These are phyloP conservation scores for Platichthys stellatus DNA, from an alignment of 2,113 vertebrate genomes.

Conservation along the genomic window DNA sequence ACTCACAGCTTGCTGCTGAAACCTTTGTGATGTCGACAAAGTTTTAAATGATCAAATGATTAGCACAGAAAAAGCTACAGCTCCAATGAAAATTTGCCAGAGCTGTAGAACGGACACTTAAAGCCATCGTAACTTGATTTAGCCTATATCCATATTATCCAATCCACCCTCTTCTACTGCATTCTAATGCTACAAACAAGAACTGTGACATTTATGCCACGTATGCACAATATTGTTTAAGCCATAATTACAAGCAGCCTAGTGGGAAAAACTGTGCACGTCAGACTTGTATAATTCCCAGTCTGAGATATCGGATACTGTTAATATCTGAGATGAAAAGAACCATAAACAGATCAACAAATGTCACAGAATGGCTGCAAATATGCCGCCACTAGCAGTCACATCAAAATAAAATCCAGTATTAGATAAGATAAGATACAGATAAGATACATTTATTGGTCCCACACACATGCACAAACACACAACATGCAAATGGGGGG, in stretches of 20 bases:
- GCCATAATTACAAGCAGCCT: neutral
- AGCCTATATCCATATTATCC: neutral
- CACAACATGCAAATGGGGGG: no score
- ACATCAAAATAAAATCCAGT: neutral
- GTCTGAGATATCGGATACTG: neutral
- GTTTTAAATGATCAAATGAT: neutral
- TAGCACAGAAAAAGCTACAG: neutral
- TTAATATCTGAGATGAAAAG: neutral
- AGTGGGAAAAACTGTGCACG: neutral
- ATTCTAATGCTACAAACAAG: neutral
- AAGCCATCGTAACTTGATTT: neutral
- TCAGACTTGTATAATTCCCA: neutral
- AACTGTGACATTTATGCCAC: neutral
- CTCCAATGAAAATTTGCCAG: neutral
- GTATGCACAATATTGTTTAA: neutral
- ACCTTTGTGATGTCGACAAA: neutral
- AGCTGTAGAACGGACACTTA: neutral
- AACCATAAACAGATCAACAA: neutral
- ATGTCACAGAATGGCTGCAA: neutral
- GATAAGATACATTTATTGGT: no score
- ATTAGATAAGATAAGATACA: neutral
- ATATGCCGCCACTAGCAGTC: neutral
- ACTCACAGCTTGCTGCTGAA: neutral
- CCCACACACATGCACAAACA: no score
- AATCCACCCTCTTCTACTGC: neutral